These are phyloP conservation scores for Remorina albescens DNA, from an alignment of 2,797 vertebrate species.

Conservation along the genomic window DNA sequence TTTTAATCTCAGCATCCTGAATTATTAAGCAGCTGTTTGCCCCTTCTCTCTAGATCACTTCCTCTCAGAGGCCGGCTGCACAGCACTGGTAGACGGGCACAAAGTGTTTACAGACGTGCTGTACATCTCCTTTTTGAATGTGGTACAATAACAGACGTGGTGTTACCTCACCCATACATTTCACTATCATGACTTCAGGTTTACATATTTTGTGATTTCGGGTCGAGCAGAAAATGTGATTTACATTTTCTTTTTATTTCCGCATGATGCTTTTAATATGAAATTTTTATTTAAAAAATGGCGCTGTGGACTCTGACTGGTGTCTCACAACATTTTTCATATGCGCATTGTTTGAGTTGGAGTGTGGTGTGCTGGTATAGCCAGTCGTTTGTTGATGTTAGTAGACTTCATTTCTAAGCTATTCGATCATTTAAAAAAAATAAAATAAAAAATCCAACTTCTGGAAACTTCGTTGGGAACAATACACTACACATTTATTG, in stretches of 20 bases:
- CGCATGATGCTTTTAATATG: neutral
- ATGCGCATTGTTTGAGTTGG: neutral
- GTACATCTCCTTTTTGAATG: neutral
- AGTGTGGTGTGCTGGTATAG: too few species aligned
- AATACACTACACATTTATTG: neutral
- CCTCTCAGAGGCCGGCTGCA: slow-evolving; percentile 28
- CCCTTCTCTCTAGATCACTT: slow-evolving; percentile 57
- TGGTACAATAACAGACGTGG: neutral
- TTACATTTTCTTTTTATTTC: neutral
- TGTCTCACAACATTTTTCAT: neutral
- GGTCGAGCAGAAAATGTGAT: neutral
- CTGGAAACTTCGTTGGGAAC: too few species aligned
- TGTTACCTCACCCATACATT: neutral
- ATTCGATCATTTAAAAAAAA: too few species aligned
- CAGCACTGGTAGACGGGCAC: neutral
- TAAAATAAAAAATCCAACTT: neutral
- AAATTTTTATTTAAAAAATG: neutral
- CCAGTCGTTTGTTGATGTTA: too few species aligned
- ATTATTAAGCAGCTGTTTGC: slow-evolving; percentile 86
- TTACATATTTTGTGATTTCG: neutral
- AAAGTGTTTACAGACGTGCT: slow-evolving; percentile 13
- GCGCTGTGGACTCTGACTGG: neutral
- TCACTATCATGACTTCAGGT: too few species aligned
- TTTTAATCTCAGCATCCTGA: slow-evolving; percentile 86
- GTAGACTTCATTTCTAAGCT: too few species aligned